Conservation (phyloP, 1,140 invertebrate species). For the Drosophila cardini region DNA sequence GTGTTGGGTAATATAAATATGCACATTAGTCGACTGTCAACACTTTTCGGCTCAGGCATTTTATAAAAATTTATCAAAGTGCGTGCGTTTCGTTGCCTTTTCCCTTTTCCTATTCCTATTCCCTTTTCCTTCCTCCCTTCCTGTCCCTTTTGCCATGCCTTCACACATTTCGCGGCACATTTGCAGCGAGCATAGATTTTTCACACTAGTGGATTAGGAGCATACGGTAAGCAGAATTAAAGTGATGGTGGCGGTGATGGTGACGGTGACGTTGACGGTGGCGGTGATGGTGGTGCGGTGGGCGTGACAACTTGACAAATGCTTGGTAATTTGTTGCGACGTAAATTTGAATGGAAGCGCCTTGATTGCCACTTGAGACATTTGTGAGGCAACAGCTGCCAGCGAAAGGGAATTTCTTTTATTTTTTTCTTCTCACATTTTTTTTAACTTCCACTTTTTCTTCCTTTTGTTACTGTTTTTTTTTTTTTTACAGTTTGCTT, state of each 20-base stretch:
- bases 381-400: constrained; percentile 81
- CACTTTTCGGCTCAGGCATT: constrained; percentile 49
- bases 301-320: constrained; percentile 77
- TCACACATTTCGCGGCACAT: constrained; percentile 74
- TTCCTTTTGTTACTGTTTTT: constrained; percentile 24
- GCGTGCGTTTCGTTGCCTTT: constrained; percentile 23
- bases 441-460: background rate
- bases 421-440: constrained; percentile 8
- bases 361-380: constrained; percentile 84
- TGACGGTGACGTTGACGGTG: no score
- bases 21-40: constrained; percentile 66
- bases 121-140: no score
- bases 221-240: background rate
- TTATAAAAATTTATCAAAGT: constrained; percentile 61
- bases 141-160: constrained; percentile 9
- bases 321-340: constrained; percentile 84
- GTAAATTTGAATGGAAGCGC: constrained; percentile 84
- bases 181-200: constrained; percentile 76
- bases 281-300: constrained; percentile 3
- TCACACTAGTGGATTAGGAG: constrained; percentile 67
- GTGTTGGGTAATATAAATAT: constrained; percentile 33
- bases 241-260: background rate
- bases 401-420: constrained; percentile 70
- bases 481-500: background rate
- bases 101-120: background rate